Conservation (phyloP, 2,113 vertebrate species). For the Micronycteris hirsuta region DNA sequence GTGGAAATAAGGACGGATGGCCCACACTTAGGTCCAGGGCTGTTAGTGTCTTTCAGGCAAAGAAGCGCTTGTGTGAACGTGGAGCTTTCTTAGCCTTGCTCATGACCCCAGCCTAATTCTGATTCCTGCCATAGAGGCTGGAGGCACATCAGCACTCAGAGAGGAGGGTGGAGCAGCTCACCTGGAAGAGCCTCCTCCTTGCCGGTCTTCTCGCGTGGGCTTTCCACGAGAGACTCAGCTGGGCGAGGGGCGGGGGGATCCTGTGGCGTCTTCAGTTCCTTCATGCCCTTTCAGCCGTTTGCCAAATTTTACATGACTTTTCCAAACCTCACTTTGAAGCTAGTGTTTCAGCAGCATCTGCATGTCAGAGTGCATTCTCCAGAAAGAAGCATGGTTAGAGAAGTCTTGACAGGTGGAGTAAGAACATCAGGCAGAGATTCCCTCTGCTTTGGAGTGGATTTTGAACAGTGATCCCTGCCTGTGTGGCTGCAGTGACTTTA, state of each 20-base stretch:
- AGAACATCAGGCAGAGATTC: not conserved
- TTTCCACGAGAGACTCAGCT: not conserved
- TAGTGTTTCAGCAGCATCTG: slow-evolving; percentile 41
- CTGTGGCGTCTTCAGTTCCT: not conserved
- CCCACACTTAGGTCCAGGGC: not conserved
- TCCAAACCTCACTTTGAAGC: slow-evolving; percentile 48
- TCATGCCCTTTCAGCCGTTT: not conserved
- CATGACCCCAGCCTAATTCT: not conserved
- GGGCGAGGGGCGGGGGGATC: not conserved
- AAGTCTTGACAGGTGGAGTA: slow-evolving; percentile 11
- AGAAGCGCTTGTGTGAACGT: not conserved
- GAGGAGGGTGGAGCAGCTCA: not conserved
- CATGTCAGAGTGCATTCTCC: slow-evolving; percentile 51
- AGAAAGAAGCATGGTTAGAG: not conserved
- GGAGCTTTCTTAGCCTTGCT: not conserved
- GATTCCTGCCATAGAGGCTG: not conserved
- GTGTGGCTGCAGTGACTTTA: slow-evolving; percentile 61
- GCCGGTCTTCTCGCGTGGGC: not conserved
- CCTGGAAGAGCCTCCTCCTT: not conserved
- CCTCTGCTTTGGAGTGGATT: slow-evolving; percentile 42
- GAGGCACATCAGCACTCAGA: not conserved
- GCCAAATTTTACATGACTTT: slow-evolving; percentile 13
- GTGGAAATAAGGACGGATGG: slow-evolving; percentile 25
- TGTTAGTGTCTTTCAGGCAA: slow-evolving; percentile 19
- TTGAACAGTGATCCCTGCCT: slow-evolving; percentile 45